Percentiles rank a stretch among this genome's conserved stretches.
Evolutionary conservation across 2,113 vertebrate genomes (phyloP).

Genomic region (Chaenogobius annularis): DNA sequence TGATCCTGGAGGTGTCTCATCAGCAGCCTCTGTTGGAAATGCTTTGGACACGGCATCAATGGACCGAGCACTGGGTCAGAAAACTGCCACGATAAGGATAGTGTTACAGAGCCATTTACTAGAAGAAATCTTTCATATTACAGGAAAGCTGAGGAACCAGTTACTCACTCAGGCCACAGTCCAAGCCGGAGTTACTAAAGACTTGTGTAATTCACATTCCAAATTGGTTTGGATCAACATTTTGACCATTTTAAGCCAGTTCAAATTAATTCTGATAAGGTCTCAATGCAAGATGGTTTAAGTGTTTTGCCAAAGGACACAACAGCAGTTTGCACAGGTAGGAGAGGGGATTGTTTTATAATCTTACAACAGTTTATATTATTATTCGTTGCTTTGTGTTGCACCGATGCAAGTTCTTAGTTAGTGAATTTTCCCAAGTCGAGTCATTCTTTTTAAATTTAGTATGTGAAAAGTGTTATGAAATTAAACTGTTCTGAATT

Average conservation of each 20-base stretch:
- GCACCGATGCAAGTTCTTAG: too few relatives aligned
- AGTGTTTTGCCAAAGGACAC: too few relatives aligned
- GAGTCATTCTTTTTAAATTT: too few relatives aligned
- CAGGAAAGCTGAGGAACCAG: constrained; percentile 30
- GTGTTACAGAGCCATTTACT: not conserved
- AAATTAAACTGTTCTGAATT: too few relatives aligned
- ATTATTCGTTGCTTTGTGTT: too few relatives aligned
- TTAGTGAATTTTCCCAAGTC: too few relatives aligned
- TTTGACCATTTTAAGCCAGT: not conserved
- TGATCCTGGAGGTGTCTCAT: constrained; percentile 6
- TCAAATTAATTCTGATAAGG: too few relatives aligned
- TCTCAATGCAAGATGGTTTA: too few relatives aligned
- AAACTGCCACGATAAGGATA: constrained; percentile 5
- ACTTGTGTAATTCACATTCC: not conserved
- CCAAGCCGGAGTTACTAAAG: not conserved
- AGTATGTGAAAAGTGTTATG: too few relatives aligned
- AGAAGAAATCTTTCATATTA: constrained; percentile 15
- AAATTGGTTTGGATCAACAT: not conserved
- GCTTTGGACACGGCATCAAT: constrained; percentile 26
- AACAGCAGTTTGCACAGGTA: too few relatives aligned
- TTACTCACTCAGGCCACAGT: constrained; percentile 29
- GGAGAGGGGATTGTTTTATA: too few relatives aligned
- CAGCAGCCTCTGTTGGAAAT: constrained; percentile 21
- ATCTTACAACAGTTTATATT: too few relatives aligned
- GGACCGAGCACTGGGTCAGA: constrained; percentile 2